Base-by-base conservation (phyloP, 2,113 vertebrate genomes). In the Caranx melampygus region DNA sequence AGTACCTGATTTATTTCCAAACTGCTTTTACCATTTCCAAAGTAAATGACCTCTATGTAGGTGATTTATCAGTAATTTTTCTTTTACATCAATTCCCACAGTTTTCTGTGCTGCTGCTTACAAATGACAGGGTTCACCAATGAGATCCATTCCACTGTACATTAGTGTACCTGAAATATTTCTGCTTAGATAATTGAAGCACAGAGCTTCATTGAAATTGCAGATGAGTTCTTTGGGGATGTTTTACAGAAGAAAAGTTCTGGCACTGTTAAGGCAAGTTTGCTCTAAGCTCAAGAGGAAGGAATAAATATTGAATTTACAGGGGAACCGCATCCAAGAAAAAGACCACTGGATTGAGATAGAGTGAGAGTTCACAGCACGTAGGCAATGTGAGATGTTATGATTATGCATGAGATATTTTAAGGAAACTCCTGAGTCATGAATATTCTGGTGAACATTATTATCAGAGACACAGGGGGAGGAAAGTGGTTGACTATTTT, bases 181-280 rank as follows among this genome's bases (percentile, higher is more conserved):
- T 59, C 55, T 34, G 52, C 20, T 67, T 45, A 49, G 83, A 74
- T 79, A 70, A 80, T 72, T 78, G 77, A 49, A 54, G 70, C 10
- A 11, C 37, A 76, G 76, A 47, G 64, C 74, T 61, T 70, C 68
- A 81, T 61, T 83, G 66, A 87, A 81, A 85, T 75, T 81, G 72
- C 64, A 83, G 62, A 87, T 75, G 61, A 80, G 60, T 49, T 77
- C 63, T 35, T 72, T 73, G 69, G 42, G 51, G 80, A 63, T 76
- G 69, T 55, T 85, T 83, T 76, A 82, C 51, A 20, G 59, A 47
- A 63, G 44, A 67, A 11, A 67, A 84, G 13, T 26, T 49, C 45
- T 72, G 70, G 66, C 49, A 49, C 13, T 33, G 35, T n/a, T 47
- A 14, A 31, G 34, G 66, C 47, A 76, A 84, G 72, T 70, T 81